A percentile compares a stretch with the other conserved stretches of the same genome.
phyloP scores from a whole-genome alignment of 2,113 vertebrate genomes.

The Bos indicus region DNA sequence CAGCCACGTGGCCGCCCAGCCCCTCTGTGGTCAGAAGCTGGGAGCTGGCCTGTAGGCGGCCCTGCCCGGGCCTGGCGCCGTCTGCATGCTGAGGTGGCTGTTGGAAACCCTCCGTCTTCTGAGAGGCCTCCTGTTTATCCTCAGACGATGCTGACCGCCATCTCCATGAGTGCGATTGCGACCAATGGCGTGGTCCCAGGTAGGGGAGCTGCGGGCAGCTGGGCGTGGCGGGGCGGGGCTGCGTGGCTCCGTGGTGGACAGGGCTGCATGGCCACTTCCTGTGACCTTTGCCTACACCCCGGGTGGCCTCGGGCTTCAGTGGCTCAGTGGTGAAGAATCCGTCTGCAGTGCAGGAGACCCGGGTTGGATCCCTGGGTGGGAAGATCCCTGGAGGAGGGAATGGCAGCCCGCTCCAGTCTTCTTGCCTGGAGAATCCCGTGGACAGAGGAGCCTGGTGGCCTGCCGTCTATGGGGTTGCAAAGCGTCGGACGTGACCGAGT shows the following conservation, averaged over 20 bases:
- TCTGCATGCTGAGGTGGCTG: fast-evolving
- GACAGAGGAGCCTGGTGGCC: not conserved
- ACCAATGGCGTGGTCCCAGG: constrained; percentile 98
- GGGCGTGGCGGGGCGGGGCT: not conserved
- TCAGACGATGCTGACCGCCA: constrained; percentile 96
- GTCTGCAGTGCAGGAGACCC: not conserved
- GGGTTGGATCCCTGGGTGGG: not conserved
- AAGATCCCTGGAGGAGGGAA: not conserved
- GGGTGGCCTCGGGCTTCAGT: too few relatives aligned
- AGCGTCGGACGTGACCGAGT: fast-evolving
- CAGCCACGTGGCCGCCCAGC: fast-evolving
- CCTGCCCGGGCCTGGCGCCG: not conserved
- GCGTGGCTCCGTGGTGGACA: not conserved
- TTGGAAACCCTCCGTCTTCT: fast-evolving
- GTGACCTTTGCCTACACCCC: not conserved
- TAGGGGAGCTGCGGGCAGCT: constrained; percentile 52
- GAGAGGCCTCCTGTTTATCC: not conserved
- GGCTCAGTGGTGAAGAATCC: not conserved
- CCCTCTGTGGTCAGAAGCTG: not conserved
- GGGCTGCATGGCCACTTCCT: not conserved
- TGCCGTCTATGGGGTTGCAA: not conserved
- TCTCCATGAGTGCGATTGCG: constrained; percentile 98
- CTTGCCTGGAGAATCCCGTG: not conserved
- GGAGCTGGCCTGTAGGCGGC: not conserved
- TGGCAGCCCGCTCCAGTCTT: not conserved